Evolutionary conservation across 2,113 vertebrate genomes (phyloP).

Genomic region (Rhipidura dahli): DNA sequence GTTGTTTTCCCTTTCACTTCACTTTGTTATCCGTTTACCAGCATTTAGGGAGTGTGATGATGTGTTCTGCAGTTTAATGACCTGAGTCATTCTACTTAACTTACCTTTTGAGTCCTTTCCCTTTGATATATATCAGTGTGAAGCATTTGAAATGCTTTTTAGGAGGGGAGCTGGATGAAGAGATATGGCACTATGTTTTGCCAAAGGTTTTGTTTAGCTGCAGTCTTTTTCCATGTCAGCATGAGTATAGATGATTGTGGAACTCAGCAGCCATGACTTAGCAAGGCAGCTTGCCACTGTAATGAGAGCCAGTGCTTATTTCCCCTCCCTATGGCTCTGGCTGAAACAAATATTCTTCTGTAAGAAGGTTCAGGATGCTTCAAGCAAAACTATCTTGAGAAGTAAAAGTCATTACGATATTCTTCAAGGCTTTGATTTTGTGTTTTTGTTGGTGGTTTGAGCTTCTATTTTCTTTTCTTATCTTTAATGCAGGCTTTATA

Average conservation of each 20-base stretch:
- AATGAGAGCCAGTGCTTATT: not conserved
- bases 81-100: not conserved
- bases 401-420: not conserved
- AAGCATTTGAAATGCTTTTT: not conserved
- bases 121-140: not conserved
- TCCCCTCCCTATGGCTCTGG: not conserved
- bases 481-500: not conserved
- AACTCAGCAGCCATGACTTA: conserved; percentile 21
- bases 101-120: not conserved
- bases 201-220: not conserved
- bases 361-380: not conserved
- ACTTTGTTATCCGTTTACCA: not conserved
- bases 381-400: not conserved
- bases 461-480: not conserved
- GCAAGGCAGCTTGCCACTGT: conserved; percentile 2
- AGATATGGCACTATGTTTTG: not conserved
- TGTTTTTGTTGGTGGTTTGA: not conserved
- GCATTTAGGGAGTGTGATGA: not conserved
- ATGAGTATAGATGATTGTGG: not conserved
- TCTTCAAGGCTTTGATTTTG: not conserved
- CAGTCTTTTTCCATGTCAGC: conserved; percentile 14
- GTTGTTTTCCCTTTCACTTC: not conserved
- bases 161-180: not conserved
- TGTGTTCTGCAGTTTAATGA: not conserved
- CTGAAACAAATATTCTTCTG: not conserved